Evolutionary conservation across 2,797 vertebrate species (phyloP).

Genomic region (Cygnus olor): DNA sequence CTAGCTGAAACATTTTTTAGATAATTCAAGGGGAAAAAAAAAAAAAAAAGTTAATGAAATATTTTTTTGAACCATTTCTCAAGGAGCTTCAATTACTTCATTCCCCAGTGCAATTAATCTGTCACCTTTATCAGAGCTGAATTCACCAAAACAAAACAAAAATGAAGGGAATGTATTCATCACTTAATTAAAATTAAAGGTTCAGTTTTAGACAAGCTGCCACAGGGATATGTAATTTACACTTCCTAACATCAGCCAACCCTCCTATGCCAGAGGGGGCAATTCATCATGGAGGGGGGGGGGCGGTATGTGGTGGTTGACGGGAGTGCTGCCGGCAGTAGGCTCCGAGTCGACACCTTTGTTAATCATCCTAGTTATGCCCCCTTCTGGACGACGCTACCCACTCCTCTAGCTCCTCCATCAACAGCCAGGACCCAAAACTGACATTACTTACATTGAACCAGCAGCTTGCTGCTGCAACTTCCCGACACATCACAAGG

Average conservation of each 20-base stretch:
- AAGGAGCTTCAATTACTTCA: not conserved
- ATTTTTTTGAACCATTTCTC: not conserved
- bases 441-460: not conserved
- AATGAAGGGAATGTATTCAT: not conserved
- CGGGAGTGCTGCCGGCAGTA: not conserved
- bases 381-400: not conserved
- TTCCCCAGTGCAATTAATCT: constrained; percentile 1
- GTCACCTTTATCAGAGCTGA: constrained; percentile 11
- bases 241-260: not conserved
- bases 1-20: not conserved
- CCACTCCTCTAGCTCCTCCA: not conserved
- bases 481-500: not conserved
- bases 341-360: not conserved
- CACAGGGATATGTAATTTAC: constrained; percentile 18
- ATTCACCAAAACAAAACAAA: constrained; percentile 35
- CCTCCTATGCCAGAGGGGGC: not conserved
- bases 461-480: not conserved
- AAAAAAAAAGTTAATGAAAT: not conserved
- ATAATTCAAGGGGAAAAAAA: not conserved
- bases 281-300: not conserved
- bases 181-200: not conserved
- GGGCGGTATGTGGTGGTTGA: not conserved
- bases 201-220: constrained; percentile 24
- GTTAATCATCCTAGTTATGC: not conserved
- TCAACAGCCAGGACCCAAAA: not conserved